Evolutionary conservation across 2,113 vertebrate species (phyloP).

Genomic region (Xerus inauris): DNA sequence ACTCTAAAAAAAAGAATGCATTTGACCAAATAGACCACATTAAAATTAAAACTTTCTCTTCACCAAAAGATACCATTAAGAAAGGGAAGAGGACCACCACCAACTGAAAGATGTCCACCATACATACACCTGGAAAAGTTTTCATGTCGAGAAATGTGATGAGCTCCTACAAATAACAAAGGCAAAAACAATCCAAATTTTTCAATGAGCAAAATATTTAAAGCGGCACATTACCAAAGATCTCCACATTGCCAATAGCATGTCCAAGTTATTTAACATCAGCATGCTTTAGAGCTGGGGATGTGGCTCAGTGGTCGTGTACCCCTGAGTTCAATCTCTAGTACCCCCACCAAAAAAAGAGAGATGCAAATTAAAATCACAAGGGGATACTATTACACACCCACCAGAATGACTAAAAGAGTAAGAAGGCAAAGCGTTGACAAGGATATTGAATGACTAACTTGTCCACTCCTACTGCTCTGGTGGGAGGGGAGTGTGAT

Average conservation of each 20-base stretch:
- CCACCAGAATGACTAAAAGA: slow-evolving; percentile 52
- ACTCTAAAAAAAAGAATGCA: neutral
- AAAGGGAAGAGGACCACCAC: neutral
- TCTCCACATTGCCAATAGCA: neutral
- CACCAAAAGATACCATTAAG: neutral
- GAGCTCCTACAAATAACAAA: neutral
- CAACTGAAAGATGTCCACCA: neutral
- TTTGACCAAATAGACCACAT: neutral
- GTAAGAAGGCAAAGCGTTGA: neutral
- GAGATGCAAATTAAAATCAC: slow-evolving; percentile 54
- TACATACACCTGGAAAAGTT: neutral
- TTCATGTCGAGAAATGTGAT: neutral
- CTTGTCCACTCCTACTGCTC: neutral
- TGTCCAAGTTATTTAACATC: neutral
- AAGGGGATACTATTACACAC: slow-evolving; percentile 1
- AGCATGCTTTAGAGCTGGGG: neutral
- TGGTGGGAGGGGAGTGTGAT: neutral
- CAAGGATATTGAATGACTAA: neutral
- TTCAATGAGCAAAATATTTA: neutral
- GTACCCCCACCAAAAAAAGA: no score
- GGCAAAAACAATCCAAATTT: neutral
- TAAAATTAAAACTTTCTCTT: neutral
- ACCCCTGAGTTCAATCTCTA: no score
- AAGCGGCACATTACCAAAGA: neutral
- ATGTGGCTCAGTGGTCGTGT: no score